Evolutionary conservation across 1,140 invertebrate species (phyloP), one percentile per base, ranked within the genome.

Genomic region (Zaprionus inermis): DNA sequence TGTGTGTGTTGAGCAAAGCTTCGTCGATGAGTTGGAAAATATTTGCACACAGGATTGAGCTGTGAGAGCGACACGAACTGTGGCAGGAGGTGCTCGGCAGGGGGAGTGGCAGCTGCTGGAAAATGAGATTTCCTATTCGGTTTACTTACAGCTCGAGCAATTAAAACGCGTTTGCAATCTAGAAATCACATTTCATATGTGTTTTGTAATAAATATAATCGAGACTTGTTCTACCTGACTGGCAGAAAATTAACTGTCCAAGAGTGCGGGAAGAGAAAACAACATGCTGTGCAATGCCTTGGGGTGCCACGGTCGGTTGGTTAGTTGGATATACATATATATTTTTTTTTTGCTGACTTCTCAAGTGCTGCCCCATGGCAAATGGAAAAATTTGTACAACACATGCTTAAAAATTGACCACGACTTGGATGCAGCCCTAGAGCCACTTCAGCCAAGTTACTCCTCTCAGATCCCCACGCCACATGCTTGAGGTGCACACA

Each of bases 361-460:
- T 79, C 73, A 78, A 88, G 76, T 74, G 80, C 76, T 58, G 67
- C 82, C 73, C 49, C 2, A 72, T 72, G 69, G 67, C 69, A 76
- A 83, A 88, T 89, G 71, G 65, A 36, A 77, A 88, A 88, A 83
- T 69, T 69, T 72, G 60, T 72, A 68, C 80, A 79, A 74, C 76
- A 83, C 83, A 88, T 86, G 84, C 76, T 76, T 61, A 88, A 79
- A 85, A 86, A 80, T 89, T 89, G 79, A 88, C 79, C 83, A 69
- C 75, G 49, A 72, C 52, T 60, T 16, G 64, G 44, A 44, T 51
- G 41, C 70, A 46, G 46, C 72, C 51, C 14, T 44, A 24, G 10
- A 57, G 61, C 61, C 64, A 68, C 70, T 72, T 49, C 24, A 28
- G 20, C 44, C 49, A 32, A 10, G 16, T 3, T 49, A 5, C 5